Base-by-base conservation (phyloP, 2,797 vertebrate species). In the Oryzias sinensis region DNA sequence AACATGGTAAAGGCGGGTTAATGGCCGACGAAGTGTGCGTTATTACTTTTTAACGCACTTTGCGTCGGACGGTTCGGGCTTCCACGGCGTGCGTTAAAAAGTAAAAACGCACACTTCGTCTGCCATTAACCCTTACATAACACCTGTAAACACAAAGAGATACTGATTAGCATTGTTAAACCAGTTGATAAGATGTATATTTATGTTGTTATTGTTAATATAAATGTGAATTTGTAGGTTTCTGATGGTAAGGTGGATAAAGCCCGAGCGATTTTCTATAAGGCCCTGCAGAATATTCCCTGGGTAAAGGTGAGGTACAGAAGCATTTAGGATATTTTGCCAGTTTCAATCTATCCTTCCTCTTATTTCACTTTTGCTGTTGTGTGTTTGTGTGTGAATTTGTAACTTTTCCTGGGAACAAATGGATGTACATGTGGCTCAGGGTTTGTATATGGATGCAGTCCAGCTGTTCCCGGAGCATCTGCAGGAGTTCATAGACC, bases 281-380 rank as follows among this genome's bases (percentile, higher is more conserved):
- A 91, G 89, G 96, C 96, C 0, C 90, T 99, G 66, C 96, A 99
- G 79, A 93, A 91, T 33, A 93, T 96, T n/a, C 96, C 97, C 15
- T 98, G 97, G 97, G 91, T 83, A 48, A 98, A 99, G 94, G 97
- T 99, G 83, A 92, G 90, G 33, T 13, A 53, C 50, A 58, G 8
- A 87, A 83, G 49, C 9, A 51, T 15, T 17, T 15, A 24, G 27
- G 5, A 17, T 5, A 14, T 44, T 17, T 27, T 14, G 20, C 52
- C 22, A 7, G 27, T 27, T 5, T 27, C 27, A 6, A 6, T 27
- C 33, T 11, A 11, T 37, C 33, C 13, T 9, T 37, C 9, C 9
- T 11, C 0, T 0, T 14, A 40, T 2, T 3, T 57, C n/a, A 41
- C 25, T 46, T 0, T 5, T 20, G 56, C 4, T 56, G 6, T 60